Conservation (phyloP, 1,140 invertebrate species). For the Papilio machaon region DNA sequence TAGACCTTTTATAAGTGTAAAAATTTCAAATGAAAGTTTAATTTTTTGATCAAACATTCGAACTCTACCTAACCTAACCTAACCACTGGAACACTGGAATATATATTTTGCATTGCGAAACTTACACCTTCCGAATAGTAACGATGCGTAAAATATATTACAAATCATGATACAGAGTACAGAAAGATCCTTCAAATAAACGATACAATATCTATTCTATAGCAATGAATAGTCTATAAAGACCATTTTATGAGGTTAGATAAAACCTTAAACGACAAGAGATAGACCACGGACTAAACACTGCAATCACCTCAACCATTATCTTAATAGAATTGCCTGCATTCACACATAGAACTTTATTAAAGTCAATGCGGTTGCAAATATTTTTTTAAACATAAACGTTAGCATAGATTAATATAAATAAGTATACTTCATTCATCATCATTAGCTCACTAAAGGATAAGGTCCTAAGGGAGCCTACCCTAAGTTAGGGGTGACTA, state of each 20-base stretch:
- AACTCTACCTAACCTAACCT: too few relatives aligned
- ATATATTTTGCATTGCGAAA: too few relatives aligned
- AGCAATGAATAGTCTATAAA: constrained; percentile 2
- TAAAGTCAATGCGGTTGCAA: not conserved
- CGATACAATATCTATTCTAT: not conserved
- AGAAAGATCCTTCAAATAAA: not conserved
- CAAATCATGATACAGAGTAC: not conserved
- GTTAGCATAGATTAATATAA: not conserved
- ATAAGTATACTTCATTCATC: not conserved
- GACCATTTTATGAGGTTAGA: constrained; percentile 1
- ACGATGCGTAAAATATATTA: not conserved
- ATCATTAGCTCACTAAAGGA: not conserved
- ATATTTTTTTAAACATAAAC: not conserved
- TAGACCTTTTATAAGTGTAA: too few relatives aligned
- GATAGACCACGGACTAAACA: not conserved
- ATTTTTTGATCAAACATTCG: too few relatives aligned
- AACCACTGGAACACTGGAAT: too few relatives aligned
- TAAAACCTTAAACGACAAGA: constrained; percentile 10
- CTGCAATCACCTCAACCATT: not conserved
- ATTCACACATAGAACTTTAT: constrained; percentile 10
- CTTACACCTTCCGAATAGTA: not conserved
- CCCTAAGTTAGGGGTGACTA: too few relatives aligned
- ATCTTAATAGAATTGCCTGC: not conserved
- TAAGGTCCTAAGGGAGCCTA: too few relatives aligned
- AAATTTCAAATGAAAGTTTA: too few relatives aligned